Conservation (phyloP, 2,797 vertebrate genomes). For the Synaphobranchus kaupii region DNA sequence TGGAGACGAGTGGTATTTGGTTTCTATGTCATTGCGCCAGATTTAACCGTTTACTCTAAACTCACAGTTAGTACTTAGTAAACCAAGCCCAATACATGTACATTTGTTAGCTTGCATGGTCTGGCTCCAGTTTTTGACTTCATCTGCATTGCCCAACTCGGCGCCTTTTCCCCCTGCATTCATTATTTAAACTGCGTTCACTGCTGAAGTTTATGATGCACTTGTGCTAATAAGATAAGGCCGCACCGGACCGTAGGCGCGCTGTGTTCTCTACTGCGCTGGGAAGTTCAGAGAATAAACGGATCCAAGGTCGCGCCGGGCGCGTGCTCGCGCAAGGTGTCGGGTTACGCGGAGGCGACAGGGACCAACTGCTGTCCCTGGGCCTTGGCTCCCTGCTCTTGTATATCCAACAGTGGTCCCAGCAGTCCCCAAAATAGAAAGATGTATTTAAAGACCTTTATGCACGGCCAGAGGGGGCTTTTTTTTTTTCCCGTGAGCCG, state of each 20-base stretch:
- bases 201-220: neutral
- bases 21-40: neutral
- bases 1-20: neutral
- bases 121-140: neutral
- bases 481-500: neutral
- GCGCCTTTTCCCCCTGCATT: neutral
- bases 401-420: slow-evolving; percentile 43
- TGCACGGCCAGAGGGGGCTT: slow-evolving; percentile 42
- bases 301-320: slow-evolving; percentile 53
- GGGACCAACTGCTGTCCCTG: slow-evolving; percentile 62
- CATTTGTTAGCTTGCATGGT: neutral
- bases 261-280: neutral
- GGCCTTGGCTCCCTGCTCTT: slow-evolving; percentile 51
- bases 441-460: slow-evolving; percentile 73
- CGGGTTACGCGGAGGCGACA: slow-evolving; percentile 65
- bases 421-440: slow-evolving; percentile 70
- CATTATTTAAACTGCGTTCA: neutral
- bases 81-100: neutral
- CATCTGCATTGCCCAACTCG: neutral
- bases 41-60: neutral
- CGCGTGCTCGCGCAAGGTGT: slow-evolving; percentile 57
- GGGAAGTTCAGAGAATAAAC: slow-evolving; percentile 17
- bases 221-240: neutral
- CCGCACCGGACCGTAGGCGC: neutral
- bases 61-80: neutral